phyloP scores from a whole-genome alignment of 2,888 invertebrate genomes.

The Pseudococcus longispinus region DNA sequence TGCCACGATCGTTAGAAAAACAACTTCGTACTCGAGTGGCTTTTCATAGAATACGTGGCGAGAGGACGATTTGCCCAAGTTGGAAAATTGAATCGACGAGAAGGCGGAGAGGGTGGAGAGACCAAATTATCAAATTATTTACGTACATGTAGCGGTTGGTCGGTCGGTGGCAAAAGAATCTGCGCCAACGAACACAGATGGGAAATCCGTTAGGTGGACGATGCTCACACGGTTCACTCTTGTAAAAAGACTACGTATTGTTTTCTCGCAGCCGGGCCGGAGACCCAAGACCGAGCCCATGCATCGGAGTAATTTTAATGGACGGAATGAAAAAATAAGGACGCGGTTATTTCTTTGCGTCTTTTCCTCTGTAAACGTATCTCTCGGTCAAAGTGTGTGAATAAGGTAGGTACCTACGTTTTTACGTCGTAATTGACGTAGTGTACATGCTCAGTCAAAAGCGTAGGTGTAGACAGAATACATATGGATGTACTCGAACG shows the following conservation, averaged over 20 bases:
- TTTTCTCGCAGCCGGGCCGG: background rate
- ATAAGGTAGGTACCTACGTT: background rate
- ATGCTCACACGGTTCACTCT: slow-evolving; percentile 4
- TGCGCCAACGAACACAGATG: background rate
- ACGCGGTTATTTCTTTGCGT: background rate
- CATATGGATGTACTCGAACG: background rate
- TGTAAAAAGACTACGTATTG: background rate
- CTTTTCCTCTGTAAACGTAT: background rate
- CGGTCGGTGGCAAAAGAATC: background rate
- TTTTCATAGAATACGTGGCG: background rate
- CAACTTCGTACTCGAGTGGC: too few species aligned
- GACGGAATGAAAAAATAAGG: background rate
- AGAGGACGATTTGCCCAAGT: background rate
- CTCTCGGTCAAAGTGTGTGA: background rate
- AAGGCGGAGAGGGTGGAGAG: background rate
- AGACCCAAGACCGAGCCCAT: background rate
- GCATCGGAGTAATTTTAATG: background rate
- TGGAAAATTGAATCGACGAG: background rate
- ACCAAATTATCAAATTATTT: background rate
- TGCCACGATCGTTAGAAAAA: too few species aligned
- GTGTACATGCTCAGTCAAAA: background rate
- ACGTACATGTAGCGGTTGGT: background rate
- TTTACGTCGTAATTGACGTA: background rate
- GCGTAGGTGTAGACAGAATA: background rate
- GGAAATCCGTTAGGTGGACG: background rate